These are phyloP conservation scores for Papilio xuthus DNA, from an alignment of 1,140 invertebrate genomes.

Conservation along the genomic window DNA sequence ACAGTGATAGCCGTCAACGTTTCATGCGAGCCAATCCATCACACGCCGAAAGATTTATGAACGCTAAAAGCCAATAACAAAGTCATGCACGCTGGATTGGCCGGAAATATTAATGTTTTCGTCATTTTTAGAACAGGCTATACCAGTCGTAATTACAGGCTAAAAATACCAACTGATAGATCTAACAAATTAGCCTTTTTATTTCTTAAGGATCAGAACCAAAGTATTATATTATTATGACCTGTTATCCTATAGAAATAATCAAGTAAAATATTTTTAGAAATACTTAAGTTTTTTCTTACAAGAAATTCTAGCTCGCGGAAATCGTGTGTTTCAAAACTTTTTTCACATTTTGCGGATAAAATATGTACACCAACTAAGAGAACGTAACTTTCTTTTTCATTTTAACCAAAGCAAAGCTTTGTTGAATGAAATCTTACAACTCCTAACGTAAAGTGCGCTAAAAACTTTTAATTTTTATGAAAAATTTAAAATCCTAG, in stretches of 20 bases:
- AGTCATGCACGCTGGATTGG: background rate
- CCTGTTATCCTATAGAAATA: no score
- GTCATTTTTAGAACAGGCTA: background rate
- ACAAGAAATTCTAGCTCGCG: background rate
- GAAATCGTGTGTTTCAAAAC: background rate
- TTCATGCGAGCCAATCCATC: constrained; percentile 37
- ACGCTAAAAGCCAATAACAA: constrained; percentile 15
- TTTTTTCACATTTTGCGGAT: background rate
- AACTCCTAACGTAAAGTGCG: background rate
- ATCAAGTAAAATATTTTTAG: background rate
- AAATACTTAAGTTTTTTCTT: background rate
- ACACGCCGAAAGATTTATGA: constrained; percentile 33
- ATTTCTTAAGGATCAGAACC: no score
- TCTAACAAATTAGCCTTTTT: no score
- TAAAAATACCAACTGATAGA: background rate
- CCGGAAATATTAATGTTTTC: constrained; percentile 2
- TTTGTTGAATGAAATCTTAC: background rate
- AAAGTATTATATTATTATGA: no score
- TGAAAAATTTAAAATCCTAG: no score
- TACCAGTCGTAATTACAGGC: background rate
- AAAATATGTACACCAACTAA: constrained; percentile 6
- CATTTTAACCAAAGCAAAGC: background rate
- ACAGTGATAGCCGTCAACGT: constrained; percentile 18
- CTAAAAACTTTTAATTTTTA: background rate
- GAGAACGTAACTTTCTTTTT: background rate